Percentiles rank a stretch among this genome's conserved stretches.
phyloP scores from a whole-genome alignment of 2,888 invertebrate genomes.

The Pandemis heparana region DNA sequence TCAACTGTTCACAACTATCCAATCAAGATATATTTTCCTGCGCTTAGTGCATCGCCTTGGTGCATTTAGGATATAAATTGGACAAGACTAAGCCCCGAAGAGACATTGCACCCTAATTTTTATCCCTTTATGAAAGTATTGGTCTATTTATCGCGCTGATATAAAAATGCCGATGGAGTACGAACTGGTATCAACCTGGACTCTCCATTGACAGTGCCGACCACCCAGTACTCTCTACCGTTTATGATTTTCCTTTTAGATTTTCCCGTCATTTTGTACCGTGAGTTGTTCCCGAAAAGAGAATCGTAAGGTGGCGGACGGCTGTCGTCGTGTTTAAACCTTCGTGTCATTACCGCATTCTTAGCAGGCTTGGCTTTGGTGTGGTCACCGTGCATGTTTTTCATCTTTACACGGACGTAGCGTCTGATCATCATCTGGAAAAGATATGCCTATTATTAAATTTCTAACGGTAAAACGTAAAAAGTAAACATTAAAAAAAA shows the following conservation, averaged over 20 bases:
- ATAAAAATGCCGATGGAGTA: slow-evolving; percentile 91
- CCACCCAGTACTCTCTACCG: slow-evolving; percentile 91
- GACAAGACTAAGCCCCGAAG: too few species aligned
- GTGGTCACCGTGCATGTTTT: slow-evolving; percentile 22
- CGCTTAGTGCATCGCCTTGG: neutral
- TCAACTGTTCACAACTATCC: neutral
- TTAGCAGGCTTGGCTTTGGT: slow-evolving; percentile 26
- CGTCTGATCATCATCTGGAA: slow-evolving; percentile 67
- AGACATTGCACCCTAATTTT: neutral
- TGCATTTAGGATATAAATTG: neutral
- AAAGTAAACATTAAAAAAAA: too few species aligned
- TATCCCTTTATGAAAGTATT: neutral
- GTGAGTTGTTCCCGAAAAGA: slow-evolving; percentile 78
- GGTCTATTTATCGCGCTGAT: slow-evolving; percentile 74
- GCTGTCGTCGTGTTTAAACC: slow-evolving; percentile 58
- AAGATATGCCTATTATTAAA: neutral
- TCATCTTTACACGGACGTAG: slow-evolving; percentile 53
- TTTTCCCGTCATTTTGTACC: slow-evolving; percentile 57
- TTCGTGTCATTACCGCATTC: neutral
- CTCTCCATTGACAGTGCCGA: slow-evolving; percentile 86
- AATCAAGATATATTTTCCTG: slow-evolving; percentile 44
- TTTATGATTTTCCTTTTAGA: slow-evolving; percentile 87
- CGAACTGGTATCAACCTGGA: slow-evolving; percentile 90
- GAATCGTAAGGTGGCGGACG: slow-evolving; percentile 89
- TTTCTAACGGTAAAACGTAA: too few species aligned